Evolutionary conservation across 2,797 vertebrate genomes (phyloP).

Genomic region (Epinephelus awoara): DNA sequence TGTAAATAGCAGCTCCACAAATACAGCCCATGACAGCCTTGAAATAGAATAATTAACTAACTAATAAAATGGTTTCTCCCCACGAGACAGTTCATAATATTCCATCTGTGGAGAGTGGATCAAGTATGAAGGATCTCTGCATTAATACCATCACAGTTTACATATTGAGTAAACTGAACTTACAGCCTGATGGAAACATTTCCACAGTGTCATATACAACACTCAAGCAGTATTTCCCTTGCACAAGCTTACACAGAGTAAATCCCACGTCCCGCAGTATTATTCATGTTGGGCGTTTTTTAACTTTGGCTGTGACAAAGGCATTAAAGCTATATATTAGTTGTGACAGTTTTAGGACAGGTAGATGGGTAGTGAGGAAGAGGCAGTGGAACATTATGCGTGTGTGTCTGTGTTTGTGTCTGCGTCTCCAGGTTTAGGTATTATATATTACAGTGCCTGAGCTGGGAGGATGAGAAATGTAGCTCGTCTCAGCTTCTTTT

Average conservation of each 20-base stretch:
- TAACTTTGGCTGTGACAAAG: conserved; percentile 34
- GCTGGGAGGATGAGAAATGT: conserved; percentile 29
- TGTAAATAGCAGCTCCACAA: not conserved
- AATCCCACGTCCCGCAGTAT: conserved; percentile 18
- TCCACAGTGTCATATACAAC: not conserved
- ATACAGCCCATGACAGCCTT: not conserved
- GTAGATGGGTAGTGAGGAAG: conserved; percentile 42
- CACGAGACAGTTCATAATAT: not conserved
- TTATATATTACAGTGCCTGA: conserved; percentile 32
- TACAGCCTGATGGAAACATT: conserved; percentile 15
- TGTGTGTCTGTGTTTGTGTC: conserved; percentile 43
- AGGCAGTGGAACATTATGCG: conserved; percentile 38
- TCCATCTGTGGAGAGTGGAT: not conserved
- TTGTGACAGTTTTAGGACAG: conserved; percentile 57
- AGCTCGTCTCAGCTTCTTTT: conserved; percentile 16
- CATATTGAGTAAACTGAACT: conserved; percentile 10
- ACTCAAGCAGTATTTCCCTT: conserved; percentile 38
- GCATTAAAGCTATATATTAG: conserved; percentile 42
- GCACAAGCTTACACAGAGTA: conserved; percentile 3
- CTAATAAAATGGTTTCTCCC: not conserved
- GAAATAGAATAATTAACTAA: conserved; percentile 4
- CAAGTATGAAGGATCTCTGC: not conserved
- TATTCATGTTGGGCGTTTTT: not conserved
- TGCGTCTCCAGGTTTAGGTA: conserved; percentile 36
- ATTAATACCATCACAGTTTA: conserved; percentile 24